Conservation (phyloP, 2,113 vertebrate genomes). For the Hepsetus odoe region DNA sequence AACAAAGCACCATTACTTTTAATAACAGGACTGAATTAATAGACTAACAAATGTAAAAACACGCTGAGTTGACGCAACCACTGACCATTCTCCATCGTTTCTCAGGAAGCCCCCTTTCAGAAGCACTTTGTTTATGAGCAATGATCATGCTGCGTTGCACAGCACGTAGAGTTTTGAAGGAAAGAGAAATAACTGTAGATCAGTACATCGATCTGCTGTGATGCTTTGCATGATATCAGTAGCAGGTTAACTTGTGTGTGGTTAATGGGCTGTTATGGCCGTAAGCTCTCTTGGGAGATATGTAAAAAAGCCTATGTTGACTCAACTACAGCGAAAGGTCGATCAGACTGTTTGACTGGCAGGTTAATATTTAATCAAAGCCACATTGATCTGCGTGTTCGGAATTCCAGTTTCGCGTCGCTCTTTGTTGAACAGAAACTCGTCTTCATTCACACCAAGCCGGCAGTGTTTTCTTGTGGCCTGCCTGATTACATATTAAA, state of each 20-base stretch:
- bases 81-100: too few relatives aligned
- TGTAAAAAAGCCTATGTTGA: conserved; percentile 15
- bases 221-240: not conserved
- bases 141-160: too few relatives aligned
- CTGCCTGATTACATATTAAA: not conserved
- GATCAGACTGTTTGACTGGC: conserved; percentile 9
- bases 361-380: conserved; percentile 38
- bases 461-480: not conserved
- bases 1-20: too few relatives aligned
- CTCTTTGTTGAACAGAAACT: not conserved
- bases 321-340: conserved; percentile 17
- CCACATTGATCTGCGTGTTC: conserved; percentile 9
- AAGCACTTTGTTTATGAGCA: too few relatives aligned
- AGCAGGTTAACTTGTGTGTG: not conserved
- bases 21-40: too few relatives aligned
- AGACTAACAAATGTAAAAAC: too few relatives aligned
- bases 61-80: too few relatives aligned
- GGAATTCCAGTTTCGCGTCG: not conserved
- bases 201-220: not conserved
- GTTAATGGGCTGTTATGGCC: not conserved
- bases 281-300: conserved; percentile 5
- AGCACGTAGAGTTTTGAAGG: too few relatives aligned
- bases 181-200: too few relatives aligned
- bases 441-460: not conserved
- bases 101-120: too few relatives aligned